Conservation (phyloP, 1,140 invertebrate species). For the Hydropsyche tenuis region DNA sequence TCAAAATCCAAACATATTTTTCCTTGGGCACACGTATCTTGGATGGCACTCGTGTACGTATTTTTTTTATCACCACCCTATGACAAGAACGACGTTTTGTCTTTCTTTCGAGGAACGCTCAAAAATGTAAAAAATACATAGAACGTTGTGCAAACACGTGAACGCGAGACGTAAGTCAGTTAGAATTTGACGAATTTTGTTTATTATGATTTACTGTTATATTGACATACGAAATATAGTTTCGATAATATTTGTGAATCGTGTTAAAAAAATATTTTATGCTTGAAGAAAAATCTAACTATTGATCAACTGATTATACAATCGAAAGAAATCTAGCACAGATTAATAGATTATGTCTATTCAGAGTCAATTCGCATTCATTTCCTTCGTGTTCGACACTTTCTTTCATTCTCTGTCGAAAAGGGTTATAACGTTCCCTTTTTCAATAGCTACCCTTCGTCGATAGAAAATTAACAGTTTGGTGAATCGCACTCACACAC, state of each 20-base stretch:
- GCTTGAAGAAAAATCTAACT: no score
- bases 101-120: background rate
- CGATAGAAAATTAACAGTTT: conserved; percentile 36
- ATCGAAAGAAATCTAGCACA: no score
- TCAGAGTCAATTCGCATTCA: conserved; percentile 14
- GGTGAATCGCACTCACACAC: background rate
- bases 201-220: no score
- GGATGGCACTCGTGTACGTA: background rate
- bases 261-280: no score
- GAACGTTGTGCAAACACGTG: conserved; percentile 2
- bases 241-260: no score
- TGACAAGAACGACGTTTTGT: background rate
- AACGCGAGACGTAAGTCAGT: background rate
- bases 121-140: conserved; percentile 27
- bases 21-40: background rate
- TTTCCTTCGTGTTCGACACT: background rate
- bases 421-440: conserved; percentile 30
- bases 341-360: conserved; percentile 7
- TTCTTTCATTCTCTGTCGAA: conserved; percentile 11
- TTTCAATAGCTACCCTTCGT: conserved; percentile 15
- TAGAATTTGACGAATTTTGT: no score
- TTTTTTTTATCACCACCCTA: no score
- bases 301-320: no score
- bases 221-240: no score
- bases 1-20: conserved; percentile 37